Base-by-base conservation (phyloP, 2,888 invertebrate species). In the Thymelicus acteon region DNA sequence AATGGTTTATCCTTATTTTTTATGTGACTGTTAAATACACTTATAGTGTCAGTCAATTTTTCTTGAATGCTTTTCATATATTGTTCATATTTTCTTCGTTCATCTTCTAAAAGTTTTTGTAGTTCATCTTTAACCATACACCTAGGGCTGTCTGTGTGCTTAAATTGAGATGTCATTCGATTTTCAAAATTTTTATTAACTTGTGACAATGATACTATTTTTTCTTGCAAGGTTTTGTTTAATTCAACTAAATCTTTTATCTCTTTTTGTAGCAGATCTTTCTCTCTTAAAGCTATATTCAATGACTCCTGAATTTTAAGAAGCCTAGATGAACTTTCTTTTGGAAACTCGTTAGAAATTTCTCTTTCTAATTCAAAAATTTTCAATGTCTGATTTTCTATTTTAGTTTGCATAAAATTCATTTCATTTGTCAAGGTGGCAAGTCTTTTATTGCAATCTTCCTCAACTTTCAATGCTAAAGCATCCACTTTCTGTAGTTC, bases 391-490 rank as follows among this genome's bases (percentile, higher is more conserved):
- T 92, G 79, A n/a, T 80, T 82, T 69, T 96, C 95, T 70, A 96
- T 84, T 77, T 92, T 93, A 12, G 88, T 88, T 84, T 96, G 95
- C 70, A 96, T 86, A 77, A 92, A 93, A 62, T 91, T 92, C 70
- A 95, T 94, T 80, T 96, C 96, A 80, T 94, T 91, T 73, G 94
- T 94, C 82, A 96, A 95, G 72, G 93, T 91, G 78, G 95, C 95
- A 24, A 97, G 93, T 75, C 95, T 95, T 67, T 94, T 94, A 84
- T 97, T 97, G 74, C 97, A 97, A 81, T 97, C 96, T 49, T 96
- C 95, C 90, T 97, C 97, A 12, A 97, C 96, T 75, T 95, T 95
- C 72, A 97, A 85, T 2, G 97, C 97, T 75, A 97, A 95, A 75
- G 95, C 94, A 83, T 97, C 97, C 62, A 97, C 95, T 82, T 96